Evolutionary conservation across 2,113 vertebrate species (phyloP).

Genomic region (Periophthalmodon schlosseri): DNA sequence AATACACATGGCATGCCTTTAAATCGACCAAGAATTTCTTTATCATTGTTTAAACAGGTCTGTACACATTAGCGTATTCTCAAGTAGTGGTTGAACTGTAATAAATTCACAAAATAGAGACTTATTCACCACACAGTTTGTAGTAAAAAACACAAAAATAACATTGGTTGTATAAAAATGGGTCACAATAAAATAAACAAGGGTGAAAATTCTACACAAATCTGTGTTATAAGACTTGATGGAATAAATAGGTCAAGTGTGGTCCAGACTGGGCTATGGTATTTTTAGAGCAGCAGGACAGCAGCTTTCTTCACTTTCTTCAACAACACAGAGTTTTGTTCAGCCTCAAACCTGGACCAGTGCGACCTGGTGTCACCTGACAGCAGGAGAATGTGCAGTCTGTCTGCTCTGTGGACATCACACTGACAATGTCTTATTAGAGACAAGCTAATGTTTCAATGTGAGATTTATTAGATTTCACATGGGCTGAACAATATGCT

Average conservation of each 20-base stretch:
- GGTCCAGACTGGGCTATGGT: not conserved
- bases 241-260: not conserved
- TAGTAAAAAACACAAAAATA: not conserved
- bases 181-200: not conserved
- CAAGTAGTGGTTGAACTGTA: no score
- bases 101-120: no score
- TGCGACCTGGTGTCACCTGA: not conserved
- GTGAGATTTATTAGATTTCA: not conserved
- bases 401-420: not conserved
- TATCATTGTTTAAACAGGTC: no score
- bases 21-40: no score
- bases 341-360: conserved; percentile 2
- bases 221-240: not conserved
- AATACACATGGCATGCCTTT: no score
- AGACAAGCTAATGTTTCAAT: not conserved
- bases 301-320: not conserved
- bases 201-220: not conserved
- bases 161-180: not conserved
- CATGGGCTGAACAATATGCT: not conserved
- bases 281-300: conserved; percentile 2
- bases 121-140: not conserved
- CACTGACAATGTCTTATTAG: not conserved
- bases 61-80: no score
- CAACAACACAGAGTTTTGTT: not conserved
- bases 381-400: not conserved